A percentile compares a stretch with the other conserved stretches of the same genome.
Conservation (phyloP, 1,140 invertebrate genomes). For the Scylla paramamosain region DNA sequence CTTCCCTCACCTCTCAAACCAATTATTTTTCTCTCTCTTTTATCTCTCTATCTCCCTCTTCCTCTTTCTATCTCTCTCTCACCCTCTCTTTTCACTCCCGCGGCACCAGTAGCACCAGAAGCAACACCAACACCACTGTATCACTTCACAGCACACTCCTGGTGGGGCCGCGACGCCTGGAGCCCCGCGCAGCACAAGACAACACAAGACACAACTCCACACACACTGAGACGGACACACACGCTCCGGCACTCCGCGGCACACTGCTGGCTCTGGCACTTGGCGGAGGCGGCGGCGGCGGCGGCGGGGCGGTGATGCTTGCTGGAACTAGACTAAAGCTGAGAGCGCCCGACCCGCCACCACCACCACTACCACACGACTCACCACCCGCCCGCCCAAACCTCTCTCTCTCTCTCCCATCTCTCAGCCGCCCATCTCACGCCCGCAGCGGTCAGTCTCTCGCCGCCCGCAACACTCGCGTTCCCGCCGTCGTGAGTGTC, state of each 20-base stretch:
- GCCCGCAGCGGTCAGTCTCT: neutral
- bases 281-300: neutral
- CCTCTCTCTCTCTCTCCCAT: neutral
- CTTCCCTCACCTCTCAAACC: neutral
- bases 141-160: neutral
- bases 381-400: neutral
- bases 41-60: neutral
- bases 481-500: neutral
- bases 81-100: neutral
- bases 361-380: neutral
- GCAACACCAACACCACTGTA: too few species aligned
- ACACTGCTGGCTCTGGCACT: neutral
- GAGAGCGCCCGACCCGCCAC: neutral
- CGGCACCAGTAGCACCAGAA: neutral
- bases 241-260: neutral
- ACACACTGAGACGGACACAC: neutral
- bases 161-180: neutral
- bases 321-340: neutral
- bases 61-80: neutral
- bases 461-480: neutral
- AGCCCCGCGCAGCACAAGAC: neutral
- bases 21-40: neutral
- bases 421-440: neutral
- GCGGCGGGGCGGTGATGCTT: neutral
- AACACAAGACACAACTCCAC: neutral